Evolutionary conservation across 2,888 invertebrate species (phyloP), one percentile per base, ranked within the genome.

Genomic region (Conus canariensis): DNA sequence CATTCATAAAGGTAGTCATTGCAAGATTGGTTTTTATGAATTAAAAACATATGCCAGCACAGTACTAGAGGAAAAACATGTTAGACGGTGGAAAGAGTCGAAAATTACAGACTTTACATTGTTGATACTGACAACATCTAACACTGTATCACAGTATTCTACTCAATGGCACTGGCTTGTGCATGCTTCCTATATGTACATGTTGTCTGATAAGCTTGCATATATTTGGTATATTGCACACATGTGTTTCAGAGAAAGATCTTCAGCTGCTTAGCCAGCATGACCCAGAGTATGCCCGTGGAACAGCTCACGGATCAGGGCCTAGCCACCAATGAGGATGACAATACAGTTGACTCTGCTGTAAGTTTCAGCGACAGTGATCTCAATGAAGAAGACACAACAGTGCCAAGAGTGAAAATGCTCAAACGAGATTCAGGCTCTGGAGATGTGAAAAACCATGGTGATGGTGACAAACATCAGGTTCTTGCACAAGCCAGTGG

Each of bases 241-340:
- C 0, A 9, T 77, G n/a, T 60, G 59, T 77, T 77, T n/a, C 74
- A 88, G 87, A 74, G 87, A 25, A 88, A 74, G 74, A 70, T 88
- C 22, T 88, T 88, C 56, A 58, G 70, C 70, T 88, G 87, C 77
- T 77, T 58, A n/a, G 58, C 77, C 70, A 88, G n/a, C 74, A 19
- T 14, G 19, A 16, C 12, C 82, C 12, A 56, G n/a, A 22, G 9
- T 16, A 22, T 70, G 56, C 82, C 45, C 8, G 60, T 85, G 60
- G 85, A 85, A n/a, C 70, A 56, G n/a, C 58, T 58, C 45, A n/a
- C 30, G 10, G 82, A 82, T 56, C 58, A 25, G 22, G 70, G n/a
- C 25, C 58, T 5, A 16, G 58, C 70, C 10, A 25, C 14, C 59
- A 22, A n/a, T 22, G 87, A 87, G 5, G 87, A 88, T 5, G 87